These are phyloP conservation scores for Naso thynnoides DNA, from an alignment of 2,797 vertebrate species.

Conservation along the genomic window DNA sequence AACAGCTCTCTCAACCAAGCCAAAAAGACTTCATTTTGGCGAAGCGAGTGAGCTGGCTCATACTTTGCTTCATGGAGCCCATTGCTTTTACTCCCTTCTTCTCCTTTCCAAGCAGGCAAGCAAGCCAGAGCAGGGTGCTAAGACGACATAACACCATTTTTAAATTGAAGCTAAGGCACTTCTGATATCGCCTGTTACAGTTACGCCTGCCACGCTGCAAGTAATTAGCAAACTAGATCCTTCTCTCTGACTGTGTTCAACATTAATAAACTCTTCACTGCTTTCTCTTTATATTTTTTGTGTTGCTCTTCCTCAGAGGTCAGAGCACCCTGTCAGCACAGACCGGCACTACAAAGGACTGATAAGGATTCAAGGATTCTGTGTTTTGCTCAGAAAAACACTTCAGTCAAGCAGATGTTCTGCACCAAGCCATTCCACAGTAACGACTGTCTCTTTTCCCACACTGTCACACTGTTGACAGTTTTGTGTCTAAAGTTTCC, in stretches of 20 bases:
- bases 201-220: conserved; percentile 25
- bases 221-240: conserved; percentile 2
- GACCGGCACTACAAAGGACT: conserved; percentile 3
- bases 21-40: conserved; percentile 71
- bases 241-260: conserved; percentile 5
- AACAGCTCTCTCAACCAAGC: conserved; percentile 37
- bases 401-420: conserved; percentile 27
- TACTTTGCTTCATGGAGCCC: conserved; percentile 34
- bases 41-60: conserved; percentile 49
- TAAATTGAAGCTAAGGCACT: conserved; percentile 33
- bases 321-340: conserved; percentile 17
- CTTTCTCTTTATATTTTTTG: conserved; percentile 5
- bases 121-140: conserved; percentile 39
- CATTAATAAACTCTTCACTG: not conserved
- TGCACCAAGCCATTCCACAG: conserved; percentile 50
- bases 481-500: conserved; percentile 56
- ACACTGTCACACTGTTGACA: conserved; percentile 19
- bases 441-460: conserved; percentile 58
- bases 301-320: conserved; percentile 5
- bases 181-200: conserved; percentile 24
- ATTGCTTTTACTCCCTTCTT: conserved; percentile 40
- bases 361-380: conserved; percentile 9
- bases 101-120: conserved; percentile 32
- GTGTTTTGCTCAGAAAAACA: conserved; percentile 20
- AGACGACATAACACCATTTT: conserved; percentile 55